Percentiles rank a stretch among this genome's conserved stretches.
Conservation (phyloP, 2,797 vertebrate species). For the Gallinago solitaria region DNA sequence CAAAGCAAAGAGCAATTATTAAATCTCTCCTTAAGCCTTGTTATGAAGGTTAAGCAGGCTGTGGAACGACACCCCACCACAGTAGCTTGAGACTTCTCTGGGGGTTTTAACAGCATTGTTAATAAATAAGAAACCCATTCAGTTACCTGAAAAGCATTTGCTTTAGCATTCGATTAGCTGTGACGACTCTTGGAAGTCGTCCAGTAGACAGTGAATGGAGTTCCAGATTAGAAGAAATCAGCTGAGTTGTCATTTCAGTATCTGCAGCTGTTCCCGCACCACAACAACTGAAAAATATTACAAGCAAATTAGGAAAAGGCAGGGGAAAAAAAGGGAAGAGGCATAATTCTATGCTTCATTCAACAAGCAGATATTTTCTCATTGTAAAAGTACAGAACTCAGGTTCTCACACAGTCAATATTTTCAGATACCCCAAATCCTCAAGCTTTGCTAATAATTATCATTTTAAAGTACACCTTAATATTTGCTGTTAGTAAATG, state of each 20-base stretch:
- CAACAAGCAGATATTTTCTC: accelerated
- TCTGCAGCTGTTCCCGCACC: slow-evolving; percentile 98
- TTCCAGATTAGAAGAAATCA: slow-evolving; percentile 98
- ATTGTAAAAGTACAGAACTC: accelerated
- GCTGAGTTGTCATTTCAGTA: slow-evolving; percentile 97
- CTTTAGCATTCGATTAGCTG: slow-evolving; percentile 95
- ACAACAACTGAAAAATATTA: slow-evolving; percentile 83
- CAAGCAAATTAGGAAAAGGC: background rate
- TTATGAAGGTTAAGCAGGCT: accelerated
- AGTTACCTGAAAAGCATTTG: slow-evolving; percentile 97
- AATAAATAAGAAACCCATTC: background rate
- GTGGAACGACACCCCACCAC: background rate
- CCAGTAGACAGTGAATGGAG: slow-evolving; percentile 93
- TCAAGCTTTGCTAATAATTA: background rate
- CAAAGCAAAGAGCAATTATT: background rate
- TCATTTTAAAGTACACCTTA: accelerated
- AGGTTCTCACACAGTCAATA: background rate
- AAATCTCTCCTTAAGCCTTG: background rate
- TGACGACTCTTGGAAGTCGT: slow-evolving; percentile 90
- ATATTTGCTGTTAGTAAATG: background rate
- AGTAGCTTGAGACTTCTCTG: accelerated
- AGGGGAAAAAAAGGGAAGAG: background rate
- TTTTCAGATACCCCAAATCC: accelerated
- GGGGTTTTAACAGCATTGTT: background rate
- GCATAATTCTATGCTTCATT: accelerated